Evolutionary conservation across 2,113 vertebrate genomes (phyloP).

Genomic region (Sceloporus undulatus): DNA sequence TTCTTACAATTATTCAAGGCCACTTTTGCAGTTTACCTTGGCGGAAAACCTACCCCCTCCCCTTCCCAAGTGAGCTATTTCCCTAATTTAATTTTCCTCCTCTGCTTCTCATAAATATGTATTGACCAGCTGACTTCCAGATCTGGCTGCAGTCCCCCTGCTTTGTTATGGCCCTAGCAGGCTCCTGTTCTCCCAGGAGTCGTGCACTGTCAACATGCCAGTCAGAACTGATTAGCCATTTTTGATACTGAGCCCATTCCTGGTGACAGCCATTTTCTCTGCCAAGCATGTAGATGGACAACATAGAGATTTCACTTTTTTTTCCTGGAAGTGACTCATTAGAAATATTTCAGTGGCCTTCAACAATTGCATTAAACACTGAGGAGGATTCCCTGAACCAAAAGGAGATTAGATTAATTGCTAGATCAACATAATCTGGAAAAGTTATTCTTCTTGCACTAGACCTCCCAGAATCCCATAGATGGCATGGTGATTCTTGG

Average conservation of each 20-base stretch:
- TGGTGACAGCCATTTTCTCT: conserved; percentile 2
- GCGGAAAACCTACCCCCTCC: neutral
- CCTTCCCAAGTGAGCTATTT: neutral
- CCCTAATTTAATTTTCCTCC: conserved; percentile 33
- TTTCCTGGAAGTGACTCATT: neutral
- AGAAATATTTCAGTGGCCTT: neutral
- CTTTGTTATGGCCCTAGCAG: neutral
- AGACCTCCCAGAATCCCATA: too few species aligned
- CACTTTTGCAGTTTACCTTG: neutral
- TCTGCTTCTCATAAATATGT: conserved; percentile 26
- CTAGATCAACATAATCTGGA: neutral
- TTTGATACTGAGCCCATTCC: neutral
- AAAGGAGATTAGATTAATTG: neutral
- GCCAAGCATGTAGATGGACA: neutral
- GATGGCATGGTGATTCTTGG: too few species aligned
- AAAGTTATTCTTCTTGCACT: neutral
- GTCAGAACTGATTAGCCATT: conserved; percentile 26
- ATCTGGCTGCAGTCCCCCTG: neutral
- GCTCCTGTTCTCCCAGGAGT: conserved; percentile 10
- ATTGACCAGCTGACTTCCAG: conserved; percentile 16
- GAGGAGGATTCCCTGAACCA: neutral
- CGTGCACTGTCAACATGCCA: conserved; percentile 19
- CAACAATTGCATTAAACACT: neutral
- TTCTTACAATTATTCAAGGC: neutral
- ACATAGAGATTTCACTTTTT: neutral